Evolutionary conservation across 2,113 vertebrate species (phyloP).

Genomic region (Petrocephalus microphthalmus): DNA sequence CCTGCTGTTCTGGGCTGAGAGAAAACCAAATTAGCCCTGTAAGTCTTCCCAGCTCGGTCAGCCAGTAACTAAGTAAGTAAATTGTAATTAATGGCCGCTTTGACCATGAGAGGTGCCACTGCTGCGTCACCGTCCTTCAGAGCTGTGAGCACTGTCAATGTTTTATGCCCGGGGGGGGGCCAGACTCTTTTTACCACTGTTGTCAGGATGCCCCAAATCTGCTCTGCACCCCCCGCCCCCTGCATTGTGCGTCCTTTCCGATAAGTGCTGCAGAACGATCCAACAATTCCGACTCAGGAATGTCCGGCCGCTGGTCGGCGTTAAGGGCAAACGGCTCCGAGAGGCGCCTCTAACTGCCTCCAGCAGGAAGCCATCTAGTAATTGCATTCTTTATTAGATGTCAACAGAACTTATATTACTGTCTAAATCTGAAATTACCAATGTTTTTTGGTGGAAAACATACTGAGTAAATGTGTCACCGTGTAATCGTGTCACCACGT

Average conservation of each 20-base stretch:
- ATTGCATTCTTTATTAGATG: constrained; percentile 15
- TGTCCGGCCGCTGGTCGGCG: not conserved
- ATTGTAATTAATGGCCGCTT: not conserved
- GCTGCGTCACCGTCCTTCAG: not conserved
- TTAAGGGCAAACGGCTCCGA: not conserved
- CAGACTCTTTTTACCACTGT: not conserved
- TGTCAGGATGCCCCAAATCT: not conserved
- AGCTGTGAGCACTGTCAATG: not conserved
- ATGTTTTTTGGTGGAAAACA: not conserved
- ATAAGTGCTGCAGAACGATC: constrained; percentile 13
- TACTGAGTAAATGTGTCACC: not conserved
- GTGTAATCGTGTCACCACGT: not conserved
- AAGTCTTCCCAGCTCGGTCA: not conserved
- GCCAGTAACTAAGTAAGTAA: not conserved
- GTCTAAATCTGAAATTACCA: constrained; percentile 18
- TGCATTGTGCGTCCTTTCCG: not conserved
- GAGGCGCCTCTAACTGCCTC: not conserved
- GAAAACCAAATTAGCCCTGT: not conserved
- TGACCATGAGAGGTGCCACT: not conserved
- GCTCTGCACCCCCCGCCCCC: not conserved
- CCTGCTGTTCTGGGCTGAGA: not conserved
- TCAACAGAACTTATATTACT: constrained; percentile 9
- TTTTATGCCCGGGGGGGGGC: not conserved
- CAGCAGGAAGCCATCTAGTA: not conserved
- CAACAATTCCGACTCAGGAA: constrained; percentile 13